Evolutionary conservation across 2,797 vertebrate genomes (phyloP).

Genomic region (Muscicapa striata): DNA sequence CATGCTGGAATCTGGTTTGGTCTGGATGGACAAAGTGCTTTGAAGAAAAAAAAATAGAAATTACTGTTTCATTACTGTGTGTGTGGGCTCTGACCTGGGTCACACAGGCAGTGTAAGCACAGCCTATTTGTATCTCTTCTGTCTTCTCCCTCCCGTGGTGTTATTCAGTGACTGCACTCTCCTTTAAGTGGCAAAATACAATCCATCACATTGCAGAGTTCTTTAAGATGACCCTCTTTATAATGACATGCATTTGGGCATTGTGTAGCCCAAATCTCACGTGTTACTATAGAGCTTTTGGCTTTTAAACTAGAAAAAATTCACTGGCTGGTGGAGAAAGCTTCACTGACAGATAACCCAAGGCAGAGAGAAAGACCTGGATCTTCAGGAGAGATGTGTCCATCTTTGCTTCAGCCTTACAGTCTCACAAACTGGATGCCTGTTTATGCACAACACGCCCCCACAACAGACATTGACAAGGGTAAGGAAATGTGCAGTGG

Average conservation of each 20-base stretch:
- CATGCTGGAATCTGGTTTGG: not conserved
- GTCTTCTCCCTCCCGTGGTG: not conserved
- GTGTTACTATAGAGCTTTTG: not conserved
- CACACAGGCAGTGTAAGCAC: not conserved
- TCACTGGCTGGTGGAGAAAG: accelerated
- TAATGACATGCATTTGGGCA: not conserved
- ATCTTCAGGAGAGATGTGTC: not conserved
- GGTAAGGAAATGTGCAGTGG: not conserved
- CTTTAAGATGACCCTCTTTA: not conserved
- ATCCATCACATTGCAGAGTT: not conserved
- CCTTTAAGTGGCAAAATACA: not conserved
- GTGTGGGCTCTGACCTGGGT: constrained; percentile 42
- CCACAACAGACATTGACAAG: not conserved
- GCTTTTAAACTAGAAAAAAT: not conserved
- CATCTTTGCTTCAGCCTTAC: not conserved
- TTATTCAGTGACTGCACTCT: not conserved
- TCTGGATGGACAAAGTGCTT: not conserved
- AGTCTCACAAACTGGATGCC: not conserved
- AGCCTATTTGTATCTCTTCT: not conserved
- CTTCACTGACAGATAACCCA: not conserved
- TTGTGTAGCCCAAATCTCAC: not conserved
- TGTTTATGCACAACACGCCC: not conserved
- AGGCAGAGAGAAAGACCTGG: not conserved
- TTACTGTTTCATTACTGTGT: not conserved
- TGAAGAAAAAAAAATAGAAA: not conserved